A percentile compares a stretch with the other conserved stretches of the same genome.
These are phyloP conservation scores for Hirudinaria manillensis DNA, from an alignment of 2,888 invertebrate genomes.

Conservation along the genomic window DNA sequence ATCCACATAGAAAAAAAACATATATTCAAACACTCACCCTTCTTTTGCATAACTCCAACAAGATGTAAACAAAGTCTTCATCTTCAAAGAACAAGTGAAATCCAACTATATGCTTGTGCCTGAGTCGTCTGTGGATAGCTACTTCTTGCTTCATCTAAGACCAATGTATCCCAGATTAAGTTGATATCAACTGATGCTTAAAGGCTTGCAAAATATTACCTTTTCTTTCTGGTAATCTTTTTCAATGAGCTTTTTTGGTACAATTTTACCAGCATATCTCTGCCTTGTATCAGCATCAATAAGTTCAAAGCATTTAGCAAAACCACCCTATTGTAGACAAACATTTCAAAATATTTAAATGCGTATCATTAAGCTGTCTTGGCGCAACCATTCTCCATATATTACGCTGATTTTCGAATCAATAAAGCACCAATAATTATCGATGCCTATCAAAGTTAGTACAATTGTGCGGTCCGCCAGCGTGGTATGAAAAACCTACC, in stretches of 20 bases:
- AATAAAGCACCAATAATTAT: background rate
- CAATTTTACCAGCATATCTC: conserved; percentile 85
- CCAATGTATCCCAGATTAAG: background rate
- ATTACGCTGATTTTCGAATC: background rate
- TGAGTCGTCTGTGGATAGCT: conserved; percentile 79
- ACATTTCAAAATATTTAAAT: background rate
- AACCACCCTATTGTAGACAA: conserved; percentile 68
- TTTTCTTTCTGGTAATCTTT: conserved; percentile 94
- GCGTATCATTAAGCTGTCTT: background rate
- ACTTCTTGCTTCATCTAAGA: conserved; percentile 69
- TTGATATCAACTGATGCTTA: background rate
- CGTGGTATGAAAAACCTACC: conserved; percentile 43
- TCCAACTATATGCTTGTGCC: conserved; percentile 83
- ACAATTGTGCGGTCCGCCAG: background rate
- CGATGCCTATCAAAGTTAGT: background rate
- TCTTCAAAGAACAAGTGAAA: conserved; percentile 95
- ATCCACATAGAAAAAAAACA: background rate
- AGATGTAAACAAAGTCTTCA: conserved; percentile 80
- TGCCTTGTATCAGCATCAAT: conserved; percentile 71
- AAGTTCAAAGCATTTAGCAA: conserved; percentile 96
- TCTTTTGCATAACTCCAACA: conserved; percentile 87
- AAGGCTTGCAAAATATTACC: conserved; percentile 57
- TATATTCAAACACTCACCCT: conserved; percentile 63
- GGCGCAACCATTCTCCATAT: background rate
- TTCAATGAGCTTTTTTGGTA: conserved; percentile 82